Conservation (phyloP, 2,888 invertebrate genomes). For the Smittia aterrima region DNA sequence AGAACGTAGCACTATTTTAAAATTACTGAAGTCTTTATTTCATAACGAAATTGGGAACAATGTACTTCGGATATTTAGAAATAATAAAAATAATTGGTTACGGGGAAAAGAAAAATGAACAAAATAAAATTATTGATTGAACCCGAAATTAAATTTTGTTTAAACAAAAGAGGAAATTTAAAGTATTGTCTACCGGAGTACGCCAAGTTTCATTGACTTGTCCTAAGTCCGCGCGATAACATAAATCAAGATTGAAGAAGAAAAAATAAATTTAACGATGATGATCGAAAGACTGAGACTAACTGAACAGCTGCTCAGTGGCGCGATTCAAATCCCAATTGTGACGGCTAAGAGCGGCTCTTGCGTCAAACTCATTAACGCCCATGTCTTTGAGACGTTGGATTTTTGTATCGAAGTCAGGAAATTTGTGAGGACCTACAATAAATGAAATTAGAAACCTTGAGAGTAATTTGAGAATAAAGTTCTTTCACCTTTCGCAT, state of each 20-base stretch:
- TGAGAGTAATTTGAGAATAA: slow-evolving; percentile 37
- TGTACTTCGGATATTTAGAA: too few species aligned
- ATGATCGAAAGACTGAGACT: slow-evolving; percentile 52
- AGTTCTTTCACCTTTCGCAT: slow-evolving; percentile 71
- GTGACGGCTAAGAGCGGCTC: slow-evolving; percentile 85
- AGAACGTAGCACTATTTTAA: not conserved
- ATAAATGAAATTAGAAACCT: slow-evolving; percentile 39
- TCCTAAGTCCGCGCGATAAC: not conserved
- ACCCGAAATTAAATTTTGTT: not conserved
- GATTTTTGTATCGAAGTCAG: slow-evolving; percentile 84
- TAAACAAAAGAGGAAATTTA: not conserved
- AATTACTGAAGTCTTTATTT: slow-evolving; percentile 1
- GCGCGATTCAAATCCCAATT: slow-evolving; percentile 93
- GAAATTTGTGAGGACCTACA: slow-evolving; percentile 69
- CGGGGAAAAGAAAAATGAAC: not conserved
- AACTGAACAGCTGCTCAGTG: slow-evolving; percentile 84
- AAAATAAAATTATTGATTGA: not conserved
- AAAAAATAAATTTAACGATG: not conserved
- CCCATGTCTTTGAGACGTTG: slow-evolving; percentile 91
- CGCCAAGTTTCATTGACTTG: too few species aligned
- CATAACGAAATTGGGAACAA: not conserved
- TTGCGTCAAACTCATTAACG: slow-evolving; percentile 81
- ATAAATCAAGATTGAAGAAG: not conserved
- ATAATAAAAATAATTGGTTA: not conserved
- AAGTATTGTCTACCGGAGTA: not conserved